Percentiles rank a stretch among this genome's conserved stretches.
phyloP scores from a whole-genome alignment of 1,140 invertebrate genomes.

The Danaus plexippus region DNA sequence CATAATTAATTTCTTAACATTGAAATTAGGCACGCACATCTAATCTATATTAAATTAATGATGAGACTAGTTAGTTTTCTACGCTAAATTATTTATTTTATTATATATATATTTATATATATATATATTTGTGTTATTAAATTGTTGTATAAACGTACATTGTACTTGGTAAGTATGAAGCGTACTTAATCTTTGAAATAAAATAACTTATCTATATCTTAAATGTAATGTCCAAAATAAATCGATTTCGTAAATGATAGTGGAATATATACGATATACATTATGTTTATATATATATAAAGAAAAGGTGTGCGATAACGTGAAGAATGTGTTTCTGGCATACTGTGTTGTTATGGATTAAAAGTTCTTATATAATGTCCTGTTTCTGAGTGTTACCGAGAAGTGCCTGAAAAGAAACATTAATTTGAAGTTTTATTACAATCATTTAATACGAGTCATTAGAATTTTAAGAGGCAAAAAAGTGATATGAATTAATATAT shows the following conservation, averaged over 20 bases:
- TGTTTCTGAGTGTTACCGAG: slow-evolving; percentile 58
- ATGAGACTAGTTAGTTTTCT: slow-evolving; percentile 71
- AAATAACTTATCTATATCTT: slow-evolving; percentile 19
- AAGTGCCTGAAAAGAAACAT: slow-evolving; percentile 52
- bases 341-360: no score
- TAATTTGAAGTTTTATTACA: background rate
- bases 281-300: no score
- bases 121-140: slow-evolving; percentile 44
- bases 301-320: no score
- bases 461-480: background rate
- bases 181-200: slow-evolving; percentile 49
- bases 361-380: slow-evolving; percentile 50
- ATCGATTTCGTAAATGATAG: no score
- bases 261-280: no score
- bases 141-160: slow-evolving; percentile 37
- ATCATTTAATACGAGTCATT: background rate
- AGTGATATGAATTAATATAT: no score
- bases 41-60: slow-evolving; percentile 61
- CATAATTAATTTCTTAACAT: slow-evolving; percentile 8
- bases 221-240: background rate
- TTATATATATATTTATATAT: slow-evolving; percentile 20
- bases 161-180: slow-evolving; percentile 67
- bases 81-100: slow-evolving; percentile 44
- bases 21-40: slow-evolving; percentile 60
- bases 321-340: no score